A percentile compares a stretch with the other conserved stretches of the same genome.
These are phyloP conservation scores for Australoheros scitulus DNA, from an alignment of 2,113 vertebrate species.

Conservation along the genomic window DNA sequence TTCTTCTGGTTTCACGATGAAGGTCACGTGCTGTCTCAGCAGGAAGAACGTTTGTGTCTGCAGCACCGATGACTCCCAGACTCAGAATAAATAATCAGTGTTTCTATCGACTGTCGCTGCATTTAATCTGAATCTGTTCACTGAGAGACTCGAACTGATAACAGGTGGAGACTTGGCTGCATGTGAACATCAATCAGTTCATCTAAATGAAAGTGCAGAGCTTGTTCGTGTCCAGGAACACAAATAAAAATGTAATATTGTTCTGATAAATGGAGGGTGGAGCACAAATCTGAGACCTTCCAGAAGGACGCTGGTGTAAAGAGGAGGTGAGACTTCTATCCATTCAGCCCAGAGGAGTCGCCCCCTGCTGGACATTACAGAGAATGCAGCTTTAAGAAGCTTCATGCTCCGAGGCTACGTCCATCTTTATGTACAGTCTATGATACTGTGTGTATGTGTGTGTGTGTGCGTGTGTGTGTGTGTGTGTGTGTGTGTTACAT, in stretches of 20 bases:
- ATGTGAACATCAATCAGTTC: not conserved
- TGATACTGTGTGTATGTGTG: too few relatives aligned
- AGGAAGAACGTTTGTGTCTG: not conserved
- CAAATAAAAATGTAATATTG: not conserved
- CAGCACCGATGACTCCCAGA: too few relatives aligned
- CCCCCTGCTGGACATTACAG: not conserved
- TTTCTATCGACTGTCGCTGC: not conserved
- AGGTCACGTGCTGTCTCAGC: too few relatives aligned
- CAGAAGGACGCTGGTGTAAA: not conserved
- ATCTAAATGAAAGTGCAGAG: not conserved
- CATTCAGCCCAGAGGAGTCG: too few relatives aligned
- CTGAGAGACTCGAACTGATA: too few relatives aligned
- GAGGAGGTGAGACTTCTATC: not conserved
- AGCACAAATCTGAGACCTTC: not conserved
- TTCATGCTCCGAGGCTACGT: too few relatives aligned
- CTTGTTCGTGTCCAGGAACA: not conserved
- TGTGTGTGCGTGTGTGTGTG: too few relatives aligned
- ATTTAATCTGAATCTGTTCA: too few relatives aligned
- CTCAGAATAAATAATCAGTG: not conserved
- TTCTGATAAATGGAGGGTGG: not conserved
- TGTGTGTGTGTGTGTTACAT: conserved; percentile 52
- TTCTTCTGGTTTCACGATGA: not conserved
- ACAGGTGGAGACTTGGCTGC: too few relatives aligned
- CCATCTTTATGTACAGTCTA: too few relatives aligned
- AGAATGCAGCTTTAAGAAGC: not conserved